Evolutionary conservation across 2,888 invertebrate species (phyloP).

Genomic region (Drosophila borealis): DNA sequence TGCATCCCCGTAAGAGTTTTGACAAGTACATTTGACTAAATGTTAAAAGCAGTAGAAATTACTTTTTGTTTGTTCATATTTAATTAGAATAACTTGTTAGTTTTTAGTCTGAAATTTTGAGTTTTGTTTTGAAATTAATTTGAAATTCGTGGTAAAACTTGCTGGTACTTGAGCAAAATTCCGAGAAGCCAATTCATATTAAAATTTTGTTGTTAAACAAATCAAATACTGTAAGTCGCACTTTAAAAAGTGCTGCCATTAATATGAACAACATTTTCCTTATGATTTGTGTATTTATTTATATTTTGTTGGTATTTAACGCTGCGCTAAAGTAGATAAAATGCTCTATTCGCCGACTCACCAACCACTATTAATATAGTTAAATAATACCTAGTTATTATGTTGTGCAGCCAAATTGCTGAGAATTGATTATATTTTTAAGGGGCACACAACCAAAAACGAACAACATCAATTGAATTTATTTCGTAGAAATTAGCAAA

Average conservation of each 20-base stretch:
- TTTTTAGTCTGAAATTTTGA: not conserved
- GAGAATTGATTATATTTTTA: slow-evolving; percentile 1
- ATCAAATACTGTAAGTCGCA: slow-evolving; percentile 19
- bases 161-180: not conserved
- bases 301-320: slow-evolving; percentile 22
- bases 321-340: slow-evolving; percentile 58
- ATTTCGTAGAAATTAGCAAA: slow-evolving; percentile 4
- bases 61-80: not conserved
- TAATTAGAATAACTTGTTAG: not conserved
- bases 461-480: not conserved
- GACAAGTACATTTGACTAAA: slow-evolving; percentile 23
- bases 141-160: not conserved
- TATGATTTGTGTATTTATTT: not conserved
- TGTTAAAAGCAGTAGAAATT: slow-evolving; percentile 11
- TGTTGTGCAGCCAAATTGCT: slow-evolving; percentile 12
- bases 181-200: too few relatives aligned
- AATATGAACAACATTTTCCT: not conserved
- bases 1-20: slow-evolving; percentile 53
- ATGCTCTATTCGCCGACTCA: slow-evolving; percentile 24
- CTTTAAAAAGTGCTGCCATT: slow-evolving; percentile 13
- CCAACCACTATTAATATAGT: slow-evolving; percentile 10
- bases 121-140: not conserved
- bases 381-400: slow-evolving; percentile 22
- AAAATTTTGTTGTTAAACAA: slow-evolving; percentile 3
- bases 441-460: slow-evolving; percentile 13